A percentile compares a stretch with the other conserved stretches of the same genome.
Conservation (phyloP, 2,888 invertebrate species). For the Sinhomidia bicolor region DNA sequence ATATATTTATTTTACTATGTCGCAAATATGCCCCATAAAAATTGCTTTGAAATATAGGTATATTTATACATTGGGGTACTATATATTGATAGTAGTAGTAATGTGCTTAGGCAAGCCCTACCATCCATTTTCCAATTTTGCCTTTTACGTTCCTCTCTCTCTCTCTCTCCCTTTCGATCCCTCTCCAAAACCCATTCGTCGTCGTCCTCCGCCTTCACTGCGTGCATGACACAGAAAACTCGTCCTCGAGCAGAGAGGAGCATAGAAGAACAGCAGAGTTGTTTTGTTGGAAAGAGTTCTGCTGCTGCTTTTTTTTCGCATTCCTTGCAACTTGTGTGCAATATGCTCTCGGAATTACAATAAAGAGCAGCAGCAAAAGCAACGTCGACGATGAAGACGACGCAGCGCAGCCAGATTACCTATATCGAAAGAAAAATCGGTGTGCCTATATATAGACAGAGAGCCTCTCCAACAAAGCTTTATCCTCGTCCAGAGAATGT, state of each 20-base stretch:
- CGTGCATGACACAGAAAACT: slow-evolving; percentile 72
- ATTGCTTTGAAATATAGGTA: not conserved
- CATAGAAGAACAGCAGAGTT: slow-evolving; percentile 3
- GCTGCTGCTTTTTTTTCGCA: slow-evolving; percentile 62
- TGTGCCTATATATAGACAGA: slow-evolving; percentile 27
- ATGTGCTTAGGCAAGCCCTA: not conserved
- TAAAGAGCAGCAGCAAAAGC: slow-evolving; percentile 53
- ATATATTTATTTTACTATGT: not conserved
- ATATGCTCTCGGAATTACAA: slow-evolving; percentile 73
- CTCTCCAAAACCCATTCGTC: slow-evolving; percentile 40
- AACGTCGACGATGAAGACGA: slow-evolving; percentile 50
- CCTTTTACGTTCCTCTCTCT: slow-evolving; percentile 22
- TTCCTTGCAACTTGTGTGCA: slow-evolving; percentile 72
- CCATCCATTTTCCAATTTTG: slow-evolving; percentile 36
- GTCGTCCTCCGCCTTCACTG: slow-evolving; percentile 68
- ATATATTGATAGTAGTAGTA: not conserved
- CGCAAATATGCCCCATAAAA: not conserved
- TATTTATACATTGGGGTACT: not conserved
- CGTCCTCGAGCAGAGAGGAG: slow-evolving; percentile 59
- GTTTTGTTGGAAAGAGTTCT: slow-evolving; percentile 48
- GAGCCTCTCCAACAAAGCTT: not conserved
- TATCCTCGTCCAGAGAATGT: not conserved
- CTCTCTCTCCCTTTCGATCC: not conserved
- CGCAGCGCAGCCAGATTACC: slow-evolving; percentile 70
- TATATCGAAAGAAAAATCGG: slow-evolving; percentile 64